A percentile compares a stretch with the other conserved stretches of the same genome.
These are phyloP conservation scores for Sussaba pulchella DNA, from an alignment of 2,888 invertebrate species.

Conservation along the genomic window DNA sequence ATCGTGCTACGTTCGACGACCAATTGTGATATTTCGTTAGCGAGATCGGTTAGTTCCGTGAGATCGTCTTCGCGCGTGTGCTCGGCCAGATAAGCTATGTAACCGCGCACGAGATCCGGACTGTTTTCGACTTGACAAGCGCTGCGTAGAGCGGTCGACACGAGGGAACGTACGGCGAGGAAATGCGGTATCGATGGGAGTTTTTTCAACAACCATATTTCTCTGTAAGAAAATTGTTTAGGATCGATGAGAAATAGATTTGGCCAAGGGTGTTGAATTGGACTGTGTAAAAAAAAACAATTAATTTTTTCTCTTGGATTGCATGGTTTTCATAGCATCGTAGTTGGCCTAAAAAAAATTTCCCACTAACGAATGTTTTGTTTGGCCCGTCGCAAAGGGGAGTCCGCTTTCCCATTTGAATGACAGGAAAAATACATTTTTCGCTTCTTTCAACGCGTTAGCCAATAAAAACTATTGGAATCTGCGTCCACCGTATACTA, in stretches of 20 bases:
- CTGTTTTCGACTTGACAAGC: slow-evolving; percentile 97
- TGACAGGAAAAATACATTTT: too few species aligned
- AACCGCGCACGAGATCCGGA: slow-evolving; percentile 92
- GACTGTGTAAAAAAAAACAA: too few species aligned
- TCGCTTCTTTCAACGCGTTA: too few species aligned
- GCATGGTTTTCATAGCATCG: too few species aligned
- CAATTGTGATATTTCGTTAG: slow-evolving; percentile 94
- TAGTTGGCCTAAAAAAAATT: too few species aligned
- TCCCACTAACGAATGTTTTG: too few species aligned
- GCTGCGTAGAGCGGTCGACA: slow-evolving; percentile 90
- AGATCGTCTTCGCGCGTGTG: slow-evolving; percentile 89
- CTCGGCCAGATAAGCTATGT: slow-evolving; percentile 93
- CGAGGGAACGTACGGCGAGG: slow-evolving; percentile 88
- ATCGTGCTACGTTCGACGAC: slow-evolving; percentile 96
- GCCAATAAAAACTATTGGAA: too few species aligned
- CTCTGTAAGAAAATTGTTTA: slow-evolving; percentile 68
- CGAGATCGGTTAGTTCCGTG: slow-evolving; percentile 89
- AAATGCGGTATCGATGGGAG: slow-evolving; percentile 93
- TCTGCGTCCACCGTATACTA: too few species aligned
- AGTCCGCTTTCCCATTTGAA: too few species aligned
- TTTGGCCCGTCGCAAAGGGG: too few species aligned
- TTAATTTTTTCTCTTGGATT: too few species aligned
- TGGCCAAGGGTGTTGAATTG: neutral
- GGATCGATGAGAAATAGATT: neutral
- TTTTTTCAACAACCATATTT: slow-evolving; percentile 87